Conservation (phyloP, 2,113 vertebrate species). For the Melanerpes formicivorus region DNA sequence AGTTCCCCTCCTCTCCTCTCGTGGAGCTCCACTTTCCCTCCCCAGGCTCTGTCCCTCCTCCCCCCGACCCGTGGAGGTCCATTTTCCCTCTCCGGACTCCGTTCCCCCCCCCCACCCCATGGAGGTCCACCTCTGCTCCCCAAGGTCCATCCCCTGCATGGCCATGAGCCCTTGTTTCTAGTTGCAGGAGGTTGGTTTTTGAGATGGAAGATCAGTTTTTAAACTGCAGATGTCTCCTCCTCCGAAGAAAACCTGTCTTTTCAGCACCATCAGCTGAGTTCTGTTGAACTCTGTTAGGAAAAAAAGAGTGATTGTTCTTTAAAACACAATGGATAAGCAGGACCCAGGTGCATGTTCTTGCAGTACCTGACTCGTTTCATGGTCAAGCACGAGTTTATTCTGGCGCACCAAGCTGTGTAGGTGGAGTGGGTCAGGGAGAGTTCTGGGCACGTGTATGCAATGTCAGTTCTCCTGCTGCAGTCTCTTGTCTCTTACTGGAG, state of each 20-base stretch:
- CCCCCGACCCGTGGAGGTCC: not conserved
- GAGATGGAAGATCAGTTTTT: not conserved
- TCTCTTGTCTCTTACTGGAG: not conserved
- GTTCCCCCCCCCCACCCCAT: not conserved
- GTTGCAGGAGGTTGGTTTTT: fast-evolving
- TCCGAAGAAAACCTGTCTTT: not conserved
- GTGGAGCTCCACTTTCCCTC: not conserved
- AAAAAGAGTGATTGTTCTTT: not conserved
- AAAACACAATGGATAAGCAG: not conserved
- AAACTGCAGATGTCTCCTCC: not conserved
- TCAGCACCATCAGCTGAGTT: not conserved
- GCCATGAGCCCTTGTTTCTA: fast-evolving
- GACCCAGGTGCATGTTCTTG: not conserved
- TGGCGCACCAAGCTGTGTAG: not conserved
- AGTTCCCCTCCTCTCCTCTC: too few relatives aligned
- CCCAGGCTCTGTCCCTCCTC: not conserved
- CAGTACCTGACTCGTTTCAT: not conserved
- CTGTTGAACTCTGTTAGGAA: not conserved
- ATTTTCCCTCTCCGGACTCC: too few relatives aligned
- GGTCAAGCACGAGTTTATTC: not conserved
- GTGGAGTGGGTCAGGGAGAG: not conserved
- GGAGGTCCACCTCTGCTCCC: not conserved
- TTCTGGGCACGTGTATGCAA: not conserved
- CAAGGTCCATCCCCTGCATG: fast-evolving
- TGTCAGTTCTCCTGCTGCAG: not conserved